Base-by-base conservation (phyloP, 2,888 invertebrate genomes). In the Nephrocerus scutellatus region DNA sequence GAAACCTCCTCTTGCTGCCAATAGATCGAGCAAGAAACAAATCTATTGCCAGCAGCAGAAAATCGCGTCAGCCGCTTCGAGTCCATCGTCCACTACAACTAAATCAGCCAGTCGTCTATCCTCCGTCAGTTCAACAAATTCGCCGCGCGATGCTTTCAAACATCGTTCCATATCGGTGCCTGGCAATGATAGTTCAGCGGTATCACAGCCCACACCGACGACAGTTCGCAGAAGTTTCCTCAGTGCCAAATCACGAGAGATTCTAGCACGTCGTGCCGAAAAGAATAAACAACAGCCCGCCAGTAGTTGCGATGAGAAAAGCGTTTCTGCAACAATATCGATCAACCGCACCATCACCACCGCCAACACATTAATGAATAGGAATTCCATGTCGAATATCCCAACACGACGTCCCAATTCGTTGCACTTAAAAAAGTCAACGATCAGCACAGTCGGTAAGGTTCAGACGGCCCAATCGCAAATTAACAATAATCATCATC, bases 41-140 rank as follows among this genome's bases (percentile, higher is more conserved):
- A 43, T 60, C 7, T 60, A 57, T 25, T 32, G 21, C 5, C 46
- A 47, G 30, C 59, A 58, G 32, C 53, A 60, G 30, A 62, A 57
- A 40, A 58, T 57, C 26, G 57, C 57, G 14, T 64, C 64, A 13
- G 60, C 63, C 35, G 66, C 66, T 4, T 66, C 66, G 18, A 67
- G 67, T 53, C 66, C 67, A 20, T 65, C 65, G 19, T 67, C 67
- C 3, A 67, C 66, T n/a, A 66, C 64, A 24, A 66, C 66, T 47
- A 66, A 66, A 23, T 59, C 59, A 1, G 51, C 63, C 26, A 64
- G 66, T 48, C 59, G 66, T 6, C 44, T 66, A 2, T 66, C 67
- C 6, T 67, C 67, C 4, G 60, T 65, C 7, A 64, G 64, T 48
- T 66, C 67, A 6, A 60, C 60, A 7, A 54, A 63, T 32, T 66